Conservation (phyloP, 2,888 invertebrate genomes). For the Mesorhabditis belari region DNA sequence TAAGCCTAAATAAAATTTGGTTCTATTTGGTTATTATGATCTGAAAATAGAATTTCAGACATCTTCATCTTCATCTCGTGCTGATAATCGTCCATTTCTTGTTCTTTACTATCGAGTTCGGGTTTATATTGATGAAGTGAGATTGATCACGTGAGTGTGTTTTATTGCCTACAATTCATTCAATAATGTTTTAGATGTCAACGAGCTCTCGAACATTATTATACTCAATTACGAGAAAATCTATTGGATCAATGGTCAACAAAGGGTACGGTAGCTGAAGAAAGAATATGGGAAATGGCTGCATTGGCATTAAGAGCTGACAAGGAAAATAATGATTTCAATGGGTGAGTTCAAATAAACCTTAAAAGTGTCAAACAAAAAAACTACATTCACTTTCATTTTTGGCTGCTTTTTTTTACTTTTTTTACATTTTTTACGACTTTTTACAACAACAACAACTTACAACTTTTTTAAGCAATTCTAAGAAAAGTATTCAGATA, state of each 20-base stretch:
- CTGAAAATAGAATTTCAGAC: conserved; percentile 2
- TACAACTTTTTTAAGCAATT: not conserved
- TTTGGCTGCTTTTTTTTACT: not conserved
- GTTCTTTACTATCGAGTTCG: conserved; percentile 44
- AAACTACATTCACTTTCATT: not conserved
- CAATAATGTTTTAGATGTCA: conserved; percentile 66
- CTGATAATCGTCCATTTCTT: conserved; percentile 37
- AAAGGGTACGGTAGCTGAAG: conserved; percentile 54
- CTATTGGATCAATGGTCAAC: conserved; percentile 58
- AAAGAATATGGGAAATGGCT: conserved; percentile 68
- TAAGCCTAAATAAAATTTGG: no score
- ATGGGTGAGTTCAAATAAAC: conserved; percentile 54
- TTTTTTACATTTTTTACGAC: not conserved
- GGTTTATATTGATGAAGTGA: conserved; percentile 42
- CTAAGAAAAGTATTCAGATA: conserved; percentile 54
- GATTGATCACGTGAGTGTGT: conserved; percentile 33
- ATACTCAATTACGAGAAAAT: conserved; percentile 86
- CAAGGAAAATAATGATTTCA: conserved; percentile 73
- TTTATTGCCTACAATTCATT: not conserved
- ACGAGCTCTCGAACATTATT: conserved; percentile 84
- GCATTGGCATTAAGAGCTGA: conserved; percentile 87
- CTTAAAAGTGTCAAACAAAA: not conserved
- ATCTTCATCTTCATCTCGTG: conserved; percentile 3
- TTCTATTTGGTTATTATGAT: no score
- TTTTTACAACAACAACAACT: not conserved